Conservation (phyloP, 2,113 vertebrate species). For the Laticauda colubrina region DNA sequence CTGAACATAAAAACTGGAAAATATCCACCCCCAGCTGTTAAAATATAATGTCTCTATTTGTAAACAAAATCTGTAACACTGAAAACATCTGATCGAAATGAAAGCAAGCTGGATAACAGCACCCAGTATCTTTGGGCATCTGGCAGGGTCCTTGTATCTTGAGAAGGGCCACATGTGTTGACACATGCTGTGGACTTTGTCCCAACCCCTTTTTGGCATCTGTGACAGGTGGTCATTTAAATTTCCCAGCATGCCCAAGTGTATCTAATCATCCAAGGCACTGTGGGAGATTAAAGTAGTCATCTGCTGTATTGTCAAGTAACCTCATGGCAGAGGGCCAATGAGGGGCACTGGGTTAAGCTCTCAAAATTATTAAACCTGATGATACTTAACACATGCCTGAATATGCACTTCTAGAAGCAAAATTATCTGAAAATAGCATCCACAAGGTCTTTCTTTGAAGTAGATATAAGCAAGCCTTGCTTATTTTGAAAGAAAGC, state of each 20-base stretch:
- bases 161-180: not conserved
- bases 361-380: not conserved
- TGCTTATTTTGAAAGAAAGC: conserved; percentile 15
- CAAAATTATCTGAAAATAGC: not conserved
- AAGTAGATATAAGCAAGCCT: not conserved
- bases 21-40: not conserved
- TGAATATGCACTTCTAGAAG: not conserved
- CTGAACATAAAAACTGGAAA: not conserved
- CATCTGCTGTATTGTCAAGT: not conserved
- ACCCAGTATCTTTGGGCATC: not conserved
- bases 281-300: not conserved
- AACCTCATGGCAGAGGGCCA: not conserved
- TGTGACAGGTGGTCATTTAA: not conserved
- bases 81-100: not conserved
- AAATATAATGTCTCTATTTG: not conserved
- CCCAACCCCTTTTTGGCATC: not conserved
- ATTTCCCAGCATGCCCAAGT: not conserved
- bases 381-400: not conserved
- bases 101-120: not conserved
- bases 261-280: not conserved
- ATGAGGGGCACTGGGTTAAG: not conserved
- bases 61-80: not conserved
- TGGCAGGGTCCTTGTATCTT: not conserved
- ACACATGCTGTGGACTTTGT: not conserved
- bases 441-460: not conserved